phyloP scores from a whole-genome alignment of 1,140 invertebrate species.

The Glomeris maerens region DNA sequence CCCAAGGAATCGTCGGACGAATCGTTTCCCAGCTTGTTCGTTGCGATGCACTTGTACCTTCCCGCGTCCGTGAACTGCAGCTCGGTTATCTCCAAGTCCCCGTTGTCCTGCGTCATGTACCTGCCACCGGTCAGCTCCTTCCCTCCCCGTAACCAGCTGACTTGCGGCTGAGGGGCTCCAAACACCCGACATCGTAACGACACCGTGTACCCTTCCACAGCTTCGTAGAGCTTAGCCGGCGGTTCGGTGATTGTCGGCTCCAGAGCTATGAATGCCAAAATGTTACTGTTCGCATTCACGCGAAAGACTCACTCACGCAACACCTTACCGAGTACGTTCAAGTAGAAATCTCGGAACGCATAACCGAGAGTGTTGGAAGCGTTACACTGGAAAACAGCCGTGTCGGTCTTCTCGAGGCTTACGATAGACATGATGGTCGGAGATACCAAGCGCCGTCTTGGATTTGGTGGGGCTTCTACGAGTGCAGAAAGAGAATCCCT shows the following conservation, averaged over 20 bases:
- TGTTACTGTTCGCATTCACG: not conserved
- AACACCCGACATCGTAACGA: slow-evolving; percentile 82
- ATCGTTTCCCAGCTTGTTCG: slow-evolving; percentile 77
- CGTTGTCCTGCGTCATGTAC: slow-evolving; percentile 52
- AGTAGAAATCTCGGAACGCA: slow-evolving; percentile 92
- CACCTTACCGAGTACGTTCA: slow-evolving; percentile 74
- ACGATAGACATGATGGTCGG: slow-evolving; percentile 65
- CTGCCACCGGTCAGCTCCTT: slow-evolving; percentile 70
- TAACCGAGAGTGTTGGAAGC: slow-evolving; percentile 96
- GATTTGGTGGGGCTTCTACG: slow-evolving; percentile 51
- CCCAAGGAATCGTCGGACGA: slow-evolving; percentile 62
- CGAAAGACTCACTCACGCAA: not conserved
- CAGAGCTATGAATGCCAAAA: slow-evolving; percentile 44
- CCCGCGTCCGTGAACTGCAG: slow-evolving; percentile 73
- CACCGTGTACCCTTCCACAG: slow-evolving; percentile 67
- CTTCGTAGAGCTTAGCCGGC: slow-evolving; percentile 52
- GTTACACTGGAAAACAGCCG: slow-evolving; percentile 97
- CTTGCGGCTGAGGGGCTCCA: slow-evolving; percentile 81
- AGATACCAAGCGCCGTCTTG: slow-evolving; percentile 44
- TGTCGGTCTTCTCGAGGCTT: slow-evolving; percentile 72
- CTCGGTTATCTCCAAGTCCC: slow-evolving; percentile 69
- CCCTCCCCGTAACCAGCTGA: slow-evolving; percentile 81
- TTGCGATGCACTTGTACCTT: slow-evolving; percentile 76
- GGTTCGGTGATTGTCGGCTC: slow-evolving; percentile 76
- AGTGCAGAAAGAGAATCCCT: slow-evolving; percentile 10